A percentile compares a stretch with the other conserved stretches of the same genome.
Conservation (phyloP, 2,797 vertebrate genomes). For the Philypnodon macrostomus region DNA sequence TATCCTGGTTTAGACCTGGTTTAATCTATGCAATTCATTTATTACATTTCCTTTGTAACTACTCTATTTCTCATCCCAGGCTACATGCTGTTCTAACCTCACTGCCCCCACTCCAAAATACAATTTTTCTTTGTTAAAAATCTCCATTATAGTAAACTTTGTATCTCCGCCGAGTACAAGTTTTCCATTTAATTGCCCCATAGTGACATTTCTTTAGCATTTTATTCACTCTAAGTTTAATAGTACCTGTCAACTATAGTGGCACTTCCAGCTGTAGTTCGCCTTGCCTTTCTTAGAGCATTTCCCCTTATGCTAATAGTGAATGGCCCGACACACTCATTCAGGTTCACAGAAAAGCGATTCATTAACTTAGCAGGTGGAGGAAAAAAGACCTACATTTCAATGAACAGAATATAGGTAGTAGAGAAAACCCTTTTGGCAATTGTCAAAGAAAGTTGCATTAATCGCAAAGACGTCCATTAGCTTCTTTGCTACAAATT, state of each 20-base stretch:
- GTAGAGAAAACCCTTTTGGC: background rate
- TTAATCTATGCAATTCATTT: too few relatives aligned
- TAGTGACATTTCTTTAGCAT: background rate
- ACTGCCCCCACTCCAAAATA: background rate
- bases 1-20: too few relatives aligned
- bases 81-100: background rate
- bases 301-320: constrained; percentile 1
- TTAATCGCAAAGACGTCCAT: too few relatives aligned
- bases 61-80: too few relatives aligned
- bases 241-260: constrained; percentile 6
- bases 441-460: background rate
- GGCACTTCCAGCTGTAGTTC: constrained; percentile 1
- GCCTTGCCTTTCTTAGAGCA: background rate
- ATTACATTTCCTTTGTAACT: too few relatives aligned
- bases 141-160: background rate
- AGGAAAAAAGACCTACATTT: constrained; percentile 1
- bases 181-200: constrained; percentile 9
- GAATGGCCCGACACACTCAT: background rate
- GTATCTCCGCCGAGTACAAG: constrained; percentile 1
- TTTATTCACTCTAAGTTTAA: constrained; percentile 5
- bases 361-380: constrained; percentile 7
- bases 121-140: too few relatives aligned
- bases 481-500: too few relatives aligned
- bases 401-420: background rate
- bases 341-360: constrained; percentile 2